Evolutionary conservation across 2,888 invertebrate genomes (phyloP).

Genomic region (Adineta ricciae): DNA sequence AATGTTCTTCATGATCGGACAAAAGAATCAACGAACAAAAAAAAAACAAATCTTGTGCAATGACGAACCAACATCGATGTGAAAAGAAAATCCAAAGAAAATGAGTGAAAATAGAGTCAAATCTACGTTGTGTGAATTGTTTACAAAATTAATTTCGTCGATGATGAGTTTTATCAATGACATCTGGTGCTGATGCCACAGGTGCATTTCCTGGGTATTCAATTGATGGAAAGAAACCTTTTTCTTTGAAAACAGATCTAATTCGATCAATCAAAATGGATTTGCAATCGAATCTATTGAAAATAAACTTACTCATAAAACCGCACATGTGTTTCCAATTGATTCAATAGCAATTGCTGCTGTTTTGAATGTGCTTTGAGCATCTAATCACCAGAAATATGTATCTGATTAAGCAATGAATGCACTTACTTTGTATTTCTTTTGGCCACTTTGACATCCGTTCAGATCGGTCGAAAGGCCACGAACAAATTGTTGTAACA

Average conservation of each 20-base stretch:
- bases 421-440: background rate
- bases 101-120: background rate
- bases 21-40: background rate
- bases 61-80: too few species aligned
- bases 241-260: constrained; percentile 11
- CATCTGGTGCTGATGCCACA: background rate
- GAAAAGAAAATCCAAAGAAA: background rate
- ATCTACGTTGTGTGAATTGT: background rate
- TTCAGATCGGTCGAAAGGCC: background rate
- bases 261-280: background rate
- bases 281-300: background rate
- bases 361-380: constrained; percentile 5
- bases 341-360: constrained; percentile 11
- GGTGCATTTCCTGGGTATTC: background rate
- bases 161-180: background rate
- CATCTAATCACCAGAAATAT: background rate
- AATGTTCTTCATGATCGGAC: background rate
- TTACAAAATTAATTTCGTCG: background rate
- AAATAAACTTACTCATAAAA: constrained; percentile 7
- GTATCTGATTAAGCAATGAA: background rate
- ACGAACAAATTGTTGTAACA: background rate
- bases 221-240: background rate
- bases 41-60: background rate
- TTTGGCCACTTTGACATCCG: background rate
- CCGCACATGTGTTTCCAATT: background rate